These are phyloP conservation scores for Allophyes oxyacanthae DNA, from an alignment of 2,888 invertebrate genomes.

Conservation along the genomic window DNA sequence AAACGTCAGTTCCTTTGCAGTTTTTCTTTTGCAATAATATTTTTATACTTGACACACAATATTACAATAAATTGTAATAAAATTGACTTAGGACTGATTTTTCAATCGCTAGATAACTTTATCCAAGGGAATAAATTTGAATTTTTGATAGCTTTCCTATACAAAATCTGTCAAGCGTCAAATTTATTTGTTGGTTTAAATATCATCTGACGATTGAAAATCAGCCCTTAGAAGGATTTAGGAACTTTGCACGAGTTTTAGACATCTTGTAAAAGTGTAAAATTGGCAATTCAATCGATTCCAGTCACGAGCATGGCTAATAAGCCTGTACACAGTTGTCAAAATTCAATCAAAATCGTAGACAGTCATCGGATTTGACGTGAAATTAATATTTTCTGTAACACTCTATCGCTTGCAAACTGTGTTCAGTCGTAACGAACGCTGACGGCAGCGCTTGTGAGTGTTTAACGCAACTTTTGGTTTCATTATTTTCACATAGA, in stretches of 20 bases:
- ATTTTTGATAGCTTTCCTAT: too few relatives aligned
- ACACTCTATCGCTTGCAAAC: constrained; percentile 17
- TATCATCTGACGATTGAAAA: too few relatives aligned
- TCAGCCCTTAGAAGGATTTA: not conserved
- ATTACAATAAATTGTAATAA: too few relatives aligned
- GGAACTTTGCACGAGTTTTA: not conserved
- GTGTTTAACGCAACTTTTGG: constrained; percentile 56
- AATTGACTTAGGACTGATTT: too few relatives aligned
- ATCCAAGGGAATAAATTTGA: too few relatives aligned
- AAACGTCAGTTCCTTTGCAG: constrained; percentile 38
- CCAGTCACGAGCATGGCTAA: constrained; percentile 25
- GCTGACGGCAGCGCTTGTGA: constrained; percentile 63
- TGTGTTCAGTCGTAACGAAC: constrained; percentile 9
- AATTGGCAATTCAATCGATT: not conserved
- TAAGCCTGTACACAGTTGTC: constrained; percentile 14
- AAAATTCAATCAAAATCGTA: constrained; percentile 16
- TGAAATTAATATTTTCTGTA: constrained; percentile 26
- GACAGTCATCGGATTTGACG: constrained; percentile 19
- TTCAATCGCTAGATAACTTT: too few relatives aligned
- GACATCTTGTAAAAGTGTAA: too few relatives aligned
- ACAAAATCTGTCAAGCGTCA: too few relatives aligned
- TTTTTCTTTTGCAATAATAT: constrained; percentile 4
- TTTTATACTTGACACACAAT: too few relatives aligned
- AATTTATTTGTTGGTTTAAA: too few relatives aligned
- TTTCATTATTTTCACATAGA: constrained; percentile 61